A percentile compares a stretch with the other conserved stretches of the same genome.
These are phyloP conservation scores for Ectropis grisescens DNA, from an alignment of 1,140 invertebrate genomes.

Conservation along the genomic window DNA sequence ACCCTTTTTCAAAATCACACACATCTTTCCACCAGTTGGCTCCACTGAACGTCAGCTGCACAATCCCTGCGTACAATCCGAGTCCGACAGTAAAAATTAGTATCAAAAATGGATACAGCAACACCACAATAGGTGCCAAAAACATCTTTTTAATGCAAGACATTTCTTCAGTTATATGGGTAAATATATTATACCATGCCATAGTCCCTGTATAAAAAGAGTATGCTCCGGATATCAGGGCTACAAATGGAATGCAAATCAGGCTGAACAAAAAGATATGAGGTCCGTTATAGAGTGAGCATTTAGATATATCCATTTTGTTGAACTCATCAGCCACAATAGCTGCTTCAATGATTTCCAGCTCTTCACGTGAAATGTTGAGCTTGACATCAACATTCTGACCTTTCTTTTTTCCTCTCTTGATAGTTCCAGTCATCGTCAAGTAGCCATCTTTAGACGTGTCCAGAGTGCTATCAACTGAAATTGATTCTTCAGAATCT, in stretches of 20 bases:
- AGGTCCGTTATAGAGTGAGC: slow-evolving; percentile 72
- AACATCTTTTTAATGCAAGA: slow-evolving; percentile 73
- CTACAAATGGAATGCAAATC: slow-evolving; percentile 76
- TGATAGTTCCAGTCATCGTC: slow-evolving; percentile 81
- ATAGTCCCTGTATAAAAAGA: slow-evolving; percentile 83
- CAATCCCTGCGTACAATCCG: slow-evolving; percentile 77
- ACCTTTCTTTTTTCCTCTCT: slow-evolving; percentile 79
- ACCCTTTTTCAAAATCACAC: slow-evolving; percentile 83
- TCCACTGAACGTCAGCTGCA: slow-evolving; percentile 78
- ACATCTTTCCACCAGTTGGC: slow-evolving; percentile 79
- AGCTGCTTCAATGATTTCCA: slow-evolving; percentile 77
- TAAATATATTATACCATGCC: slow-evolving; percentile 84
- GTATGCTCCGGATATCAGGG: slow-evolving; percentile 74
- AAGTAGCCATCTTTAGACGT: slow-evolving; percentile 68
- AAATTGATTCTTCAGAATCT: slow-evolving; percentile 59
- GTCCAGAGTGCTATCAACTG: slow-evolving; percentile 55
- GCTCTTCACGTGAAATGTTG: slow-evolving; percentile 77
- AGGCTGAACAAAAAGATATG: slow-evolving; percentile 78
- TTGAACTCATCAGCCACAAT: slow-evolving; percentile 73
- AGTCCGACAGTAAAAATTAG: slow-evolving; percentile 75
- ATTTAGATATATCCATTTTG: slow-evolving; percentile 71
- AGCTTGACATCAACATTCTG: slow-evolving; percentile 81
- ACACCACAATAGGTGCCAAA: slow-evolving; percentile 77
- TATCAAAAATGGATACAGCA: slow-evolving; percentile 81
- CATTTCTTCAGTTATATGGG: slow-evolving; percentile 79